These are phyloP conservation scores for Macropus fuliginosus DNA, from an alignment of 2,797 vertebrate genomes.

Conservation along the genomic window DNA sequence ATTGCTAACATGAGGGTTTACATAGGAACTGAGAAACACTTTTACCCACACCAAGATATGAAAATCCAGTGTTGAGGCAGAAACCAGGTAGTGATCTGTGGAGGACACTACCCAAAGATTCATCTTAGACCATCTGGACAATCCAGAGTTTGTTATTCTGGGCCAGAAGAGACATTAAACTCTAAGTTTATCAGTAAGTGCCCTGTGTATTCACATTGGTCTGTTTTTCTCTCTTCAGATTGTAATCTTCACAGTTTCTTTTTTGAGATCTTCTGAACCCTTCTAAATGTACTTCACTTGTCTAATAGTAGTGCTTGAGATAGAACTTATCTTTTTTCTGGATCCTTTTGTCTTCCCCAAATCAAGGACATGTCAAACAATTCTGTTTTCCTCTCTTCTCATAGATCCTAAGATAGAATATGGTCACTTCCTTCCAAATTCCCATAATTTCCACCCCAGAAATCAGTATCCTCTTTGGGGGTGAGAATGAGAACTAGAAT, in stretches of 20 bases:
- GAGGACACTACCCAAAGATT: not conserved
- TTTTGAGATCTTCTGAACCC: not conserved
- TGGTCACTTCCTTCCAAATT: not conserved
- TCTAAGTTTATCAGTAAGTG: not conserved
- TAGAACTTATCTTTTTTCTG: not conserved
- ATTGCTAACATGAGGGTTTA: not conserved
- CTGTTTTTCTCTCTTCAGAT: not conserved
- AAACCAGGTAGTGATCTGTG: not conserved
- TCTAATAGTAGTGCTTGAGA: not conserved
- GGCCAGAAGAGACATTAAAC: not conserved
- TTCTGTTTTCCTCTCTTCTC: not conserved
- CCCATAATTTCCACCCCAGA: not conserved
- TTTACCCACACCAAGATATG: not conserved
- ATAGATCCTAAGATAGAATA: not conserved
- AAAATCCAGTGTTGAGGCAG: not conserved
- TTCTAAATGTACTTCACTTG: not conserved
- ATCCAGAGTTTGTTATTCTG: not conserved
- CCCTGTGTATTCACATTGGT: not conserved
- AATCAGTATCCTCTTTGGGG: not conserved
- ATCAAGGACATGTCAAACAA: not conserved
- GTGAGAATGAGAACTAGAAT: not conserved
- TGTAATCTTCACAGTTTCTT: too few species aligned
- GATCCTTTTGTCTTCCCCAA: not conserved
- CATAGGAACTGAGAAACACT: not conserved
- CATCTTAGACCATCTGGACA: not conserved